Evolutionary conservation across 2,113 vertebrate species (phyloP), one percentile per base, ranked within the genome.

Genomic region (Calyptomena viridis): DNA sequence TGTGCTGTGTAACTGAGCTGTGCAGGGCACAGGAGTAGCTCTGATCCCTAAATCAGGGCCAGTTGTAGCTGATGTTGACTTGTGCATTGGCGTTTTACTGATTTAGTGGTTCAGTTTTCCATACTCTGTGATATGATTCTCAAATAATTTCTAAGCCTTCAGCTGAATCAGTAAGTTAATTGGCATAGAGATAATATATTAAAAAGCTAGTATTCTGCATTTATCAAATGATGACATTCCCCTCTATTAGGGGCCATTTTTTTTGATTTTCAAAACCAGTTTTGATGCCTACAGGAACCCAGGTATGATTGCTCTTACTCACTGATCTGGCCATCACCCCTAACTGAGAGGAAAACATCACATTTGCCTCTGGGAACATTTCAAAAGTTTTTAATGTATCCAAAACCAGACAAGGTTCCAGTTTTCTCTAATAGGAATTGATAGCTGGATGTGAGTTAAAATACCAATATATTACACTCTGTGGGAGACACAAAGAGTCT

Each of bases 61-160:
- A 2, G 12, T 88, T 62, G 33, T 81, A 58, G 53, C 28, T 67
- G 66, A 31, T 60, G 12, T 6, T 53, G 8, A 28, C 6, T 1
- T 9, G 12, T 2, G 5, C 50, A 1, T 28, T 52, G 40, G 35
- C 78, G 23, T 40, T 92, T 55, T 49, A 64, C n/a, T 44, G 55
- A 47, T 37, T 53, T 64, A 1, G 3, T 25, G 62, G n/a, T 28
- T 75, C 2, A 0, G 6, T n/a, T 78, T 47, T 77, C 53, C 17
- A 2, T 35, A 28, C 23, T 0, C 1, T 6, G 5, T 59, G 39
- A 9, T 73, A 19, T 0, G 9, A 44, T n/a, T 10, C 12, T 11
- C 40, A 71, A 5, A 17, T 47, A 12, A 55, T 76, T 59, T 74
- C 16, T 23, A 35, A 62, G 59, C 35, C 73, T 42, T 91, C 76